Evolutionary conservation across 2,797 vertebrate genomes (phyloP).

Genomic region (Hafferia zeledoni): DNA sequence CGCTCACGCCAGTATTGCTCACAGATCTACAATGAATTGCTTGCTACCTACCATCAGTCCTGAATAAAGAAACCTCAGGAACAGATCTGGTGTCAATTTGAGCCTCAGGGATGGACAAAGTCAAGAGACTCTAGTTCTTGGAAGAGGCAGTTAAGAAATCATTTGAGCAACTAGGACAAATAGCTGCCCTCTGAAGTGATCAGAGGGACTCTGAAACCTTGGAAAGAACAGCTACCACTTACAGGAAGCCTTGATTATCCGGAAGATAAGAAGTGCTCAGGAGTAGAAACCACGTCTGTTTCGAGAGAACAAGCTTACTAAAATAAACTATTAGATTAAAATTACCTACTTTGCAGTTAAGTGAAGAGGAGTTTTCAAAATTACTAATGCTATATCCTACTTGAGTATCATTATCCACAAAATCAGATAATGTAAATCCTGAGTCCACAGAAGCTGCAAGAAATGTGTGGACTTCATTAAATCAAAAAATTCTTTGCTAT

Average conservation of each 20-base stretch:
- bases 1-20: not conserved
- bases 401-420: not conserved
- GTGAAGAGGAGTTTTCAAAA: not conserved
- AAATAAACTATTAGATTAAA: not conserved
- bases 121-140: not conserved
- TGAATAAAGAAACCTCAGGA: not conserved
- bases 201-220: not conserved
- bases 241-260: not conserved
- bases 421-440: not conserved
- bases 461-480: not conserved
- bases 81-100: not conserved
- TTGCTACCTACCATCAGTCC: not conserved
- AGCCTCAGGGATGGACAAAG: not conserved
- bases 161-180: not conserved
- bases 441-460: not conserved
- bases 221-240: not conserved
- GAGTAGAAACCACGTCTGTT: not conserved
- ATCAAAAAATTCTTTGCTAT: not conserved
- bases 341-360: not conserved
- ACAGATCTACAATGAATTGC: not conserved
- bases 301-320: not conserved
- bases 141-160: not conserved
- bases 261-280: not conserved
- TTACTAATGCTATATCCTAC: not conserved
- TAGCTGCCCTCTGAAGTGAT: not conserved